Percentiles rank a stretch among this genome's conserved stretches.
phyloP scores from a whole-genome alignment of 2,888 invertebrate species.

The Leptinotarsa rubiginosa region DNA sequence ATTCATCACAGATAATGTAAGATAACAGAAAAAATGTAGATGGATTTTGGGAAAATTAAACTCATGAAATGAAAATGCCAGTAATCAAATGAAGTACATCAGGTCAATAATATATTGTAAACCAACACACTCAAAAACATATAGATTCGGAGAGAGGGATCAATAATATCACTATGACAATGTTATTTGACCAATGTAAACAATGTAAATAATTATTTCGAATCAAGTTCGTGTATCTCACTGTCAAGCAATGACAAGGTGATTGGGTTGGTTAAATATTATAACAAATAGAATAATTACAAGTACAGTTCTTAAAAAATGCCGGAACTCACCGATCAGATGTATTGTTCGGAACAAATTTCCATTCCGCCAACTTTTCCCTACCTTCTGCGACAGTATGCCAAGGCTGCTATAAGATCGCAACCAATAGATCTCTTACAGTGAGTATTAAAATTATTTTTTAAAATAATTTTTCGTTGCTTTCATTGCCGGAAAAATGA shows the following conservation, averaged over 20 bases:
- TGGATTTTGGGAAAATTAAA: neutral
- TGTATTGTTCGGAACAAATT: slow-evolving; percentile 86
- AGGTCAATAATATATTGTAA: neutral
- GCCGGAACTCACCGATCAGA: slow-evolving; percentile 76
- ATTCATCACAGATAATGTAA: neutral
- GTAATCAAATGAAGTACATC: slow-evolving; percentile 1
- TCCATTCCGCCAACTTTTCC: slow-evolving; percentile 86
- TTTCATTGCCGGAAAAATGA: neutral
- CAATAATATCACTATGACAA: slow-evolving; percentile 9
- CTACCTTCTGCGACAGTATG: slow-evolving; percentile 85
- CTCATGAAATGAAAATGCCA: neutral
- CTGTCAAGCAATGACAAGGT: slow-evolving; percentile 16
- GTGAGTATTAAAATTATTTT: slow-evolving; percentile 53
- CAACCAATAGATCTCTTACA: slow-evolving; percentile 86
- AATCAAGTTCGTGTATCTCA: neutral
- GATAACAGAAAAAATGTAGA: neutral
- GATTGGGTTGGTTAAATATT: neutral
- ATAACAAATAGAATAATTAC: neutral
- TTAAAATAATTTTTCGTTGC: neutral
- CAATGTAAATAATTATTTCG: neutral
- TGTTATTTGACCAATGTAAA: neutral
- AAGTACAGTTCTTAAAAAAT: slow-evolving; percentile 60
- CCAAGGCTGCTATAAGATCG: slow-evolving; percentile 91
- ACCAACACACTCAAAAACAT: neutral
- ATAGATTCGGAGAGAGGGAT: neutral